Percentiles rank a stretch among this genome's conserved stretches.
phyloP scores from a whole-genome alignment of 2,888 invertebrate species.

The Lymantria monacha region DNA sequence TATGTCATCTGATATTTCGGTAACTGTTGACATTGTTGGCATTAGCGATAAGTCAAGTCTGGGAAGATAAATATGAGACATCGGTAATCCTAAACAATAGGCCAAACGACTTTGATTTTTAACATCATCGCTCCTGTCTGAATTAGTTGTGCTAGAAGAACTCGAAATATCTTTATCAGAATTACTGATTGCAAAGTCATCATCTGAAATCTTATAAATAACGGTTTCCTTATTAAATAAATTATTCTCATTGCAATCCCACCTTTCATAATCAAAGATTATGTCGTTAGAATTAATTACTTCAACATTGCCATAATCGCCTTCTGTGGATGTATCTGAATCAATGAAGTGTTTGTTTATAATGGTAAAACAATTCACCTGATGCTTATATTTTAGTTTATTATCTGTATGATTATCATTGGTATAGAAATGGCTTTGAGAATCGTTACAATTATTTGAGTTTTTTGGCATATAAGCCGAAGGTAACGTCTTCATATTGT shows the following conservation, averaged over 20 bases:
- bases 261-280: slow-evolving; percentile 17
- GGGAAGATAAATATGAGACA: slow-evolving; percentile 51
- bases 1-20: slow-evolving; percentile 59
- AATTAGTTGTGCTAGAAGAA: slow-evolving; percentile 38
- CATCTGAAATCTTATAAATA: slow-evolving; percentile 44
- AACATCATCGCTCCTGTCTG: slow-evolving; percentile 37
- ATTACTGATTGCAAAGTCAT: slow-evolving; percentile 44
- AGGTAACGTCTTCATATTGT: slow-evolving; percentile 4
- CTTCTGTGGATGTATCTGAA: slow-evolving; percentile 50
- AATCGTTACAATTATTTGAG: slow-evolving; percentile 1
- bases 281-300: slow-evolving; percentile 24
- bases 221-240: slow-evolving; percentile 36
- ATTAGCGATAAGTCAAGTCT: slow-evolving; percentile 52
- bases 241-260: slow-evolving; percentile 25
- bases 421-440: slow-evolving; percentile 6
- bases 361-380: slow-evolving; percentile 52
- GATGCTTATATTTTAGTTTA: slow-evolving; percentile 30
- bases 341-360: slow-evolving; percentile 43
- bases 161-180: slow-evolving; percentile 34
- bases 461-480: slow-evolving; percentile 8
- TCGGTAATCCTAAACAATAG: slow-evolving; percentile 51
- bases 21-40: slow-evolving; percentile 61
- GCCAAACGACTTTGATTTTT: slow-evolving; percentile 14
- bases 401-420: slow-evolving; percentile 13
- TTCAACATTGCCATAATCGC: slow-evolving; percentile 32